Base-by-base conservation (phyloP, 2,797 vertebrate genomes). In the Dermochelys coriacea region DNA sequence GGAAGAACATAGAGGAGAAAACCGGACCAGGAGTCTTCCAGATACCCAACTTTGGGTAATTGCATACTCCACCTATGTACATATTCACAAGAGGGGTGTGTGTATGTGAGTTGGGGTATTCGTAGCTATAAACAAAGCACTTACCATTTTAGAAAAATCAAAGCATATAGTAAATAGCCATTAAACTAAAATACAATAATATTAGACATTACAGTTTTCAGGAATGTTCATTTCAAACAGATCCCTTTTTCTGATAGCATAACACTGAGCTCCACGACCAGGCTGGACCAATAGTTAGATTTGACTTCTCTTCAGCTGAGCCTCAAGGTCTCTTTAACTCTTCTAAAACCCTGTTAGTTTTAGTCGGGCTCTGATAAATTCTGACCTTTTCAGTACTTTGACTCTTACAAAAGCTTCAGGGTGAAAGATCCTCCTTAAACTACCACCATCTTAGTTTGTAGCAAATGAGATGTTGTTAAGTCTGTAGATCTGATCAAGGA, bases 71-170 rank as follows among this genome's bases (percentile, higher is more conserved):
- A 23, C 12, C 19, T 37, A 41, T 21, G 8, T 34, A 64, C 61
- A 64, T 64, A 16, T 34, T 64, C 45, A n/a, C 45, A 7, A n/a
- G 18, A 18, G 8, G 2, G 0, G 1, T 12, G 11, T 6, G 11
- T 37, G 75, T 3, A 0, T 29, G 5, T 2, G 16, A 29, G 6
- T 5, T 1, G 0, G 1, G 2, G 8, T 52, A 14, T 47, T 51
- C 2, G 0, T 1, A 18, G 27, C 16, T 52, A 45, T 47, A 23
- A 55, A 37, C 25, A 49, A 49, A 10, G 51, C 45, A 45, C 34
- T 78, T 55, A 54, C 64, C 55, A 18, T 79, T 71, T 31, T 79
- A 57, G 50, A 59, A 64, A 51, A 71, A 82, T 51, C 31, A 57
- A 49, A 82, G 47, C 15, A 16, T 2, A 9, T 12, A 45, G 16